These are phyloP conservation scores for Xylophagus ater DNA, from an alignment of 2,888 invertebrate genomes.

Conservation along the genomic window DNA sequence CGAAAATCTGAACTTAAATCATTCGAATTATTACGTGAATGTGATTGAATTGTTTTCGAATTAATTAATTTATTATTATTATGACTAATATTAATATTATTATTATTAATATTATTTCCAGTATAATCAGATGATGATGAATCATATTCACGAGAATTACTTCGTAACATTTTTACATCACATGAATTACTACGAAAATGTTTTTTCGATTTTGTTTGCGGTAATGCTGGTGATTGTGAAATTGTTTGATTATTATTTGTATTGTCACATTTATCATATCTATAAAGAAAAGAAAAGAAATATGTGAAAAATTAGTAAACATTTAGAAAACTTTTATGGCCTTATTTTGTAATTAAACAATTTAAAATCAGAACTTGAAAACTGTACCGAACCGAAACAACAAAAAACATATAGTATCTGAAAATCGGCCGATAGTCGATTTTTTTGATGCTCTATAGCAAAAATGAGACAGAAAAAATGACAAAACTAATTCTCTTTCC, in stretches of 20 bases:
- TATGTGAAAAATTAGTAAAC: too few relatives aligned
- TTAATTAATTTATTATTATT: constrained; percentile 22
- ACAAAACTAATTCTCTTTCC: too few relatives aligned
- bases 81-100: constrained; percentile 23
- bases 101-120: constrained; percentile 17
- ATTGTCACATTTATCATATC: constrained; percentile 34
- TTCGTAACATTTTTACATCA: constrained; percentile 39
- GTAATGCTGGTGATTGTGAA: constrained; percentile 15
- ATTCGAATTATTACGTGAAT: constrained; percentile 39
- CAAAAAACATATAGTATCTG: too few relatives aligned
- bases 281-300: constrained; percentile 18
- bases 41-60: constrained; percentile 32
- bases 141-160: constrained; percentile 31
- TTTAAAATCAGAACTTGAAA: too few relatives aligned
- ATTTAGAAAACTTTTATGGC: too few relatives aligned
- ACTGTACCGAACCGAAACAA: too few relatives aligned
- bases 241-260: constrained; percentile 22
- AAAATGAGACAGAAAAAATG: too few relatives aligned
- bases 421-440: too few relatives aligned
- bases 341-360: too few relatives aligned
- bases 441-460: too few relatives aligned
- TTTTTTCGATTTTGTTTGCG: constrained; percentile 36
- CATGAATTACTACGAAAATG: constrained; percentile 39
- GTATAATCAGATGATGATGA: constrained; percentile 16
- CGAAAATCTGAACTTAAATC: constrained; percentile 34